A percentile compares a stretch with the other conserved stretches of the same genome.
Conservation (phyloP, 2,888 invertebrate species). For the Drosophila borealis region DNA sequence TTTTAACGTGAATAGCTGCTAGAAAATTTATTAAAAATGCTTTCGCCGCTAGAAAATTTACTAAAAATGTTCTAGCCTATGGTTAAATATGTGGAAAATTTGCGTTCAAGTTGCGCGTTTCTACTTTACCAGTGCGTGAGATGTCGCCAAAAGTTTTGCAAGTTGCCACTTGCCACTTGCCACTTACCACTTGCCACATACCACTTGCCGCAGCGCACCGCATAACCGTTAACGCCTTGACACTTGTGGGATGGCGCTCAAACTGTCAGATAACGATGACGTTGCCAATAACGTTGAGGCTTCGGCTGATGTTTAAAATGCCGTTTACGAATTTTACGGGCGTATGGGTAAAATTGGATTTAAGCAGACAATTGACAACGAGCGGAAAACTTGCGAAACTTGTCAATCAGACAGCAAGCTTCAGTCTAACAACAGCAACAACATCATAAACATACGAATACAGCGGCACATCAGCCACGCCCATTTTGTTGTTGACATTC, state of each 20-base stretch:
- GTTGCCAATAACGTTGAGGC: conserved; percentile 69
- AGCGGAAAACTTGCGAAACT: conserved; percentile 60
- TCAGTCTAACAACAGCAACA: conserved; percentile 43
- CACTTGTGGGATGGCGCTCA: conserved; percentile 53
- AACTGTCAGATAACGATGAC: conserved; percentile 75
- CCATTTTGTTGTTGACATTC: conserved; percentile 68
- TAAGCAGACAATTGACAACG: conserved; percentile 76
- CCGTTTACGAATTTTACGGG: conserved; percentile 55
- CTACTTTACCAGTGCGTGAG: conserved; percentile 45
- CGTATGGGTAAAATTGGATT: conserved; percentile 72
- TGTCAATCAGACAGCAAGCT: conserved; percentile 70
- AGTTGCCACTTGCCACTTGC: conserved; percentile 32
- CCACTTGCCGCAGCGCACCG: conserved; percentile 4
- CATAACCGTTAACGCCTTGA: conserved; percentile 63
- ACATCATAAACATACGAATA: conserved; percentile 49
- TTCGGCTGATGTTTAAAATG: conserved; percentile 57
- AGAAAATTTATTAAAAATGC: neutral
- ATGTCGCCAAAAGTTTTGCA: conserved; percentile 50
- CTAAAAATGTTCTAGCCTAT: conserved; percentile 15
- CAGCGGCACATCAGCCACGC: conserved; percentile 14
- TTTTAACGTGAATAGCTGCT: neutral
- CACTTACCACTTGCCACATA: conserved; percentile 14
- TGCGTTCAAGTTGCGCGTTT: conserved; percentile 35
- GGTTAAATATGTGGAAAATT: conserved; percentile 51
- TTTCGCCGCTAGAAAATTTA: conserved; percentile 4